Percentiles rank a stretch among this genome's conserved stretches.
These are phyloP conservation scores for Pseudococcus viburni DNA, from an alignment of 2,888 invertebrate genomes.

Conservation along the genomic window DNA sequence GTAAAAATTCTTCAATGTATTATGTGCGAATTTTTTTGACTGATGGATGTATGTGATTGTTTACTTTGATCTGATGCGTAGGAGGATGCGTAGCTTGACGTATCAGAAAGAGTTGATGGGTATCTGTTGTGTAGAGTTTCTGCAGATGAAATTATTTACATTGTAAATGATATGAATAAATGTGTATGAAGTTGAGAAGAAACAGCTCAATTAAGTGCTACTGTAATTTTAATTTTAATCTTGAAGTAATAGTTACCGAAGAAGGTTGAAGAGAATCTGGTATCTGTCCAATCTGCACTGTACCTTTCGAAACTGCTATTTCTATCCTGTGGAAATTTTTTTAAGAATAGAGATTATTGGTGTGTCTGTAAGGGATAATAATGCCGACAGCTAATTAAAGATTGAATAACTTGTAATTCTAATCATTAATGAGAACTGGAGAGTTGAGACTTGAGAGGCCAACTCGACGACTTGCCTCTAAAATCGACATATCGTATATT, in stretches of 20 bases:
- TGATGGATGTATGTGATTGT: background rate
- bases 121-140: slow-evolving; percentile 51
- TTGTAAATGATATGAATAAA: background rate
- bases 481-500: too few species aligned
- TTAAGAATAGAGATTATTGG: too few species aligned
- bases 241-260: slow-evolving; percentile 35
- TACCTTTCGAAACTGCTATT: slow-evolving; percentile 15
- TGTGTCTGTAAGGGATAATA: too few species aligned
- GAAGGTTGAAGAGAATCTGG: slow-evolving; percentile 22
- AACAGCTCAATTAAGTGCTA: background rate
- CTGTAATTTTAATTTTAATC: background rate
- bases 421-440: too few species aligned
- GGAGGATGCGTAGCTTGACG: slow-evolving; percentile 57
- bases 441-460: too few species aligned
- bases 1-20: background rate
- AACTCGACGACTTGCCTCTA: too few species aligned
- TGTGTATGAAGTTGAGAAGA: background rate
- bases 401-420: too few species aligned
- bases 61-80: slow-evolving; percentile 58
- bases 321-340: background rate
- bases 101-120: slow-evolving; percentile 54
- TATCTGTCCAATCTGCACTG: slow-evolving; percentile 58
- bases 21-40: too few species aligned
- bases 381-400: background rate
- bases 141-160: background rate